Evolutionary conservation across 2,113 vertebrate genomes (phyloP).

Genomic region (Cyrtonyx montezumae): DNA sequence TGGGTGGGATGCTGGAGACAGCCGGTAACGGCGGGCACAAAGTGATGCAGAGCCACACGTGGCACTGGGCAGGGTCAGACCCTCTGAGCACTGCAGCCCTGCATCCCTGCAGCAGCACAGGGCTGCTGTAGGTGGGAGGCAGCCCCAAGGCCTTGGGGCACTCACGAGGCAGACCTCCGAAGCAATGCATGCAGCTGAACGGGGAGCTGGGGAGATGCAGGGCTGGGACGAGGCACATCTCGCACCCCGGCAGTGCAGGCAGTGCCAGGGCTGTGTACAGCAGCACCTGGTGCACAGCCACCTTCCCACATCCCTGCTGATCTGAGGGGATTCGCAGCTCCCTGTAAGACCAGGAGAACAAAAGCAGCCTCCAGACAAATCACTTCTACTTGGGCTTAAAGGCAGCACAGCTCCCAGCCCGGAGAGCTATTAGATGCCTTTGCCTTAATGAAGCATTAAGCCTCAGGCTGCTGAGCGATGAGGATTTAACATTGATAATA

Average conservation of each 20-base stretch:
- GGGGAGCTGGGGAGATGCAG: neutral
- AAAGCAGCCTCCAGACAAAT: conserved; percentile 13
- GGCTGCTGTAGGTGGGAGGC: neutral
- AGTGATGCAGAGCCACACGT: neutral
- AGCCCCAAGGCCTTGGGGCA: neutral
- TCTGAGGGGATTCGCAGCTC: neutral
- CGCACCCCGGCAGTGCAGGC: neutral
- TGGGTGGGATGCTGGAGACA: neutral
- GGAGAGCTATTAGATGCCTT: conserved; percentile 28
- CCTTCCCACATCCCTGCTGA: neutral
- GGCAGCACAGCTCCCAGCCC: neutral
- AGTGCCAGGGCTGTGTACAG: neutral
- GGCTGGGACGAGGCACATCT: neutral
- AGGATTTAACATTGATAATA: conserved; percentile 61
- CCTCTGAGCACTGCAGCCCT: neutral
- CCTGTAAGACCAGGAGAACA: neutral
- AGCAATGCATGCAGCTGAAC: rapidly evolving
- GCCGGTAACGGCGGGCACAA: neutral
- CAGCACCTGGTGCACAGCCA: rapidly evolving
- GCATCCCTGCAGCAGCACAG: too few relatives aligned
- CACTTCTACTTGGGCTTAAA: neutral
- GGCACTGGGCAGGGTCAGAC: neutral
- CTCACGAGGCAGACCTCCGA: neutral
- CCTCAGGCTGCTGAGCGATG: conserved; percentile 40
- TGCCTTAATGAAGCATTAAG: conserved; percentile 67